These are phyloP conservation scores for Etheostoma spectabile DNA, from an alignment of 2,113 vertebrate species.

Conservation along the genomic window DNA sequence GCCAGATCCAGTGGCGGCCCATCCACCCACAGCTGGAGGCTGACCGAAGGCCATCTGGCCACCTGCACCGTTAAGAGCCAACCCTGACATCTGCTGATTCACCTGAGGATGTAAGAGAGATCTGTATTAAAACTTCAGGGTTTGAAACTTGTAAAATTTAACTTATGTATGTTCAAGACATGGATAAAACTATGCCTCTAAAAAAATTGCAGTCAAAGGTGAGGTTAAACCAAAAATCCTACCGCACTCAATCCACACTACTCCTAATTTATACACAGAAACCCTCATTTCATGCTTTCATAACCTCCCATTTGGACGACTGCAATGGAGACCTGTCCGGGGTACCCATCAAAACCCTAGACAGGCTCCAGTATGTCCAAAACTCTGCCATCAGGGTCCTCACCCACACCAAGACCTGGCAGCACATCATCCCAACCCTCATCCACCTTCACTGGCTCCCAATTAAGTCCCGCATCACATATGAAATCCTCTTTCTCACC, in stretches of 20 bases:
- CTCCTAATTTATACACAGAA: no score
- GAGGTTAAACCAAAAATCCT: neutral
- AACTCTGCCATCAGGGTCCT: no score
- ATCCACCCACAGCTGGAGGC: conserved; percentile 89
- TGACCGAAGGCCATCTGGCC: conserved; percentile 87
- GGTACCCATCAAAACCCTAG: no score
- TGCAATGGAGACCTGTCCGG: no score
- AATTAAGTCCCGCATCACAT: no score
- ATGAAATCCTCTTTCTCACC: no score
- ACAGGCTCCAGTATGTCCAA: no score
- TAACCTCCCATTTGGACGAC: no score
- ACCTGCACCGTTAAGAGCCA: conserved; percentile 86
- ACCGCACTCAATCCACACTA: neutral
- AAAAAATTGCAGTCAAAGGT: neutral
- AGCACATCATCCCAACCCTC: no score
- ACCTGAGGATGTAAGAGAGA: conserved; percentile 82
- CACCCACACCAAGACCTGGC: no score
- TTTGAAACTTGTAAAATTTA: neutral
- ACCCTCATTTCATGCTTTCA: no score
- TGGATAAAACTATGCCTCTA: neutral
- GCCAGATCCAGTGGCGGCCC: conserved; percentile 88
- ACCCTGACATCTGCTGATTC: conserved; percentile 95
- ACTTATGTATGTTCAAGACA: neutral
- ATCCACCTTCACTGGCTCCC: no score
- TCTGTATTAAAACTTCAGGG: neutral